Evolutionary conservation across 2,113 vertebrate genomes (phyloP), one percentile per base, ranked within the genome.

Genomic region (Bothrops jararaca): DNA sequence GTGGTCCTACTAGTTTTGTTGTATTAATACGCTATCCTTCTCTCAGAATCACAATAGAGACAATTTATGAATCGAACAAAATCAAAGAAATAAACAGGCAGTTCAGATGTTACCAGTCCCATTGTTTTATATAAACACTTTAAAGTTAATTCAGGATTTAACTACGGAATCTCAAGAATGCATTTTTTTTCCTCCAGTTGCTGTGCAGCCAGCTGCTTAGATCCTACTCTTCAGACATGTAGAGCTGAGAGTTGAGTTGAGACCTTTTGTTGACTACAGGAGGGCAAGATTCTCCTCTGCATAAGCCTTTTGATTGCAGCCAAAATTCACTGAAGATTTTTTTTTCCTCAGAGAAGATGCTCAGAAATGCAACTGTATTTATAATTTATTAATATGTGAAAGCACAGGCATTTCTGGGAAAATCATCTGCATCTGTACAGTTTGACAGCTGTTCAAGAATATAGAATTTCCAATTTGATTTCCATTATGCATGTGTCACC

Each of bases 391-490:
- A 91, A 95, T 95, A 92, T 89, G 60, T 20, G 0, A 90, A 89
- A 13, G 0, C 64, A 9, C 50, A 64, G 90, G 90, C 92, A 91
- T 48, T 92, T 94, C 86, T 85, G 52, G 57, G 92, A 48, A 91
- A 39, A 92, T 23, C 91, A 95, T 86, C 89, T 92, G 1, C 94
- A 53, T 0, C 89, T 34, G 90, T 94, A 69, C 90, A 94, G 89
- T 86, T 95, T 1, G 1, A 29, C 94, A 86, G 91, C 64, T 0
- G 34, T 87, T 74, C 1, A 86, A 39, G 1, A 39, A 42, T 34
- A 54, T 52, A 94, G 87, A 95, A 96, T 96, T 92, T 58, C 92
- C 12, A 80, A 22, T 85, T 90, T 96, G 56, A 96, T 94, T 92
- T 90, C 93, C 69, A 0, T 0, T 88, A 22, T 1, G 39, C 88